Conservation (phyloP, 1,140 invertebrate genomes). For the Halotydeus destructor region DNA sequence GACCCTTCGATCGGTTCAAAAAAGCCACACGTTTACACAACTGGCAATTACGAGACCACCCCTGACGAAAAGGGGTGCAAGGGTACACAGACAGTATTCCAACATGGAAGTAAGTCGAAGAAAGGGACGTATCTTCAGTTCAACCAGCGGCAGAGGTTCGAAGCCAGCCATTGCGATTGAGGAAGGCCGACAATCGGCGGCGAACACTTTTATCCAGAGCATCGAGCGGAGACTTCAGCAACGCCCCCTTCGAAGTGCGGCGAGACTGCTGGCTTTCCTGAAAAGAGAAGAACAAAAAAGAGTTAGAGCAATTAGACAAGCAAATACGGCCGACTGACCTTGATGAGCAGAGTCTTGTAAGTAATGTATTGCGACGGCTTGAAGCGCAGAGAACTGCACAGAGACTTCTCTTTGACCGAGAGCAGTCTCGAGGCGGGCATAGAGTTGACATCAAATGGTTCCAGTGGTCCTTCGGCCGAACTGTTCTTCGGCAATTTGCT, state of each 20-base stretch:
- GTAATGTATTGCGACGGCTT: constrained; percentile 33
- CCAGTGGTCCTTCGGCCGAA: background rate
- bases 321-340: constrained; percentile 19
- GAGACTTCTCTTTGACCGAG: constrained; percentile 18
- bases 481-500: background rate
- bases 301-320: background rate
- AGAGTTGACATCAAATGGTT: constrained; percentile 1
- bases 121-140: no score
- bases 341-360: constrained; percentile 31
- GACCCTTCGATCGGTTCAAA: no score
- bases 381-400: constrained; percentile 31
- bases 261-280: background rate
- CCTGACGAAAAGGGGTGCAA: no score
- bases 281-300: background rate
- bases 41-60: no score
- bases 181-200: background rate
- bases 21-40: no score
- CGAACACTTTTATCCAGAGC: constrained; percentile 3
- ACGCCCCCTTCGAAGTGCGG: background rate
- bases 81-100: no score
- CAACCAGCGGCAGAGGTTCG: no score
- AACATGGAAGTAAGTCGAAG: no score
- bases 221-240: constrained; percentile 1
- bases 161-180: background rate
- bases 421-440: background rate